These are phyloP conservation scores for Amblyornis subalaris DNA, from an alignment of 2,113 vertebrate species.

Conservation along the genomic window DNA sequence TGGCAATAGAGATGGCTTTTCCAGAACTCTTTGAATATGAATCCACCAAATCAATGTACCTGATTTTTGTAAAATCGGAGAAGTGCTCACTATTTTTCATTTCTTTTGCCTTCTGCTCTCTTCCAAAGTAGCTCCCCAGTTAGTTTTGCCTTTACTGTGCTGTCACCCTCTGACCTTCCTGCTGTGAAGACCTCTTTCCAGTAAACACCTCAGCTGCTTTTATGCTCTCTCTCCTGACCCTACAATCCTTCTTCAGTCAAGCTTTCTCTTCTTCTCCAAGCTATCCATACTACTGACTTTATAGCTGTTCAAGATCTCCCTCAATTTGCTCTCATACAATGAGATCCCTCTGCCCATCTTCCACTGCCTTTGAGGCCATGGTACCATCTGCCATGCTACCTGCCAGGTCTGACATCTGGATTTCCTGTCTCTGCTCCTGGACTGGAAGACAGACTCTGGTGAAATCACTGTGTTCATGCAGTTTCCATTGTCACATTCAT, in stretches of 20 bases:
- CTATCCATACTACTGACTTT: not conserved
- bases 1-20: not conserved
- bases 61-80: not conserved
- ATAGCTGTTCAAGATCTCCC: not conserved
- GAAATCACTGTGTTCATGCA: not conserved
- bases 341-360: not conserved
- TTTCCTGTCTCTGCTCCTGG: not conserved
- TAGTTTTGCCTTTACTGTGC: not conserved
- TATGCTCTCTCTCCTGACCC: not conserved
- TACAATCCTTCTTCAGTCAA: not conserved
- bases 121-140: not conserved
- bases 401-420: not conserved
- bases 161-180: not conserved
- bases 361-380: not conserved
- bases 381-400: fast-evolving
- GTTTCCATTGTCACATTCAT: not conserved
- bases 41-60: not conserved
- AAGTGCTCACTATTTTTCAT: not conserved
- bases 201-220: not conserved
- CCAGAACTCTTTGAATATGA: not conserved
- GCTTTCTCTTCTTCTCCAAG: not conserved
- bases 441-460: not conserved
- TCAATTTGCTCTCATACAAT: not conserved
- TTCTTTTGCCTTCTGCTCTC: not conserved
- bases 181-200: not conserved